A percentile compares a stretch with the other conserved stretches of the same genome.
Conservation (phyloP, 1,140 invertebrate species). For the Lepidurus couesii region DNA sequence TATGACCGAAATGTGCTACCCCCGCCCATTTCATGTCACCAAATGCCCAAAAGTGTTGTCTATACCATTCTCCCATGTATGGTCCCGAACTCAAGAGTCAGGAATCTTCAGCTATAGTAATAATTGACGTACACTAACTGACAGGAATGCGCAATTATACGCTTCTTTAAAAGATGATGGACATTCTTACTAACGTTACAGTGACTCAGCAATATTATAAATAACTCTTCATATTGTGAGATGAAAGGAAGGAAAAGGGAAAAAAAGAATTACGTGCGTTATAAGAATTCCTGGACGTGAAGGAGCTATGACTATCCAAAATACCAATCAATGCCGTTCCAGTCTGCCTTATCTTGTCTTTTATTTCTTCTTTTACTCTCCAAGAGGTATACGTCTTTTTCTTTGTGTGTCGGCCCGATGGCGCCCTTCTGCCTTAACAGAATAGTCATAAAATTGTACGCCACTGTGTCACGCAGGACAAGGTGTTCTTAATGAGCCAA, state of each 20-base stretch:
- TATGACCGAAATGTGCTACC: not conserved
- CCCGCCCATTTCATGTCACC: slow-evolving; percentile 17
- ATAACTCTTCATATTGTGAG: not conserved
- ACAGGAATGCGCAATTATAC: slow-evolving; percentile 4
- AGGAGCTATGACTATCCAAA: slow-evolving; percentile 18
- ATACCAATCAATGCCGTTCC: not conserved
- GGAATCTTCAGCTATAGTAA: not conserved
- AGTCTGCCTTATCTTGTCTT: not conserved
- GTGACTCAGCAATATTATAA: slow-evolving; percentile 4
- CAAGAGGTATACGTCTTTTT: not conserved
- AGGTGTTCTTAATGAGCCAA: not conserved
- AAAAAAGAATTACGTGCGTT: not conserved
- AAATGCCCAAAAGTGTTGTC: not conserved
- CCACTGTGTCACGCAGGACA: slow-evolving; percentile 11
- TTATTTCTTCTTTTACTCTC: not conserved
- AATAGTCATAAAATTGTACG: slow-evolving; percentile 14
- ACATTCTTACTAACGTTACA: not conserved
- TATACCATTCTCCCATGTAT: not conserved
- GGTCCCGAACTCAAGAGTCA: not conserved
- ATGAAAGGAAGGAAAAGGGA: not conserved
- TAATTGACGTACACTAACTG: not conserved
- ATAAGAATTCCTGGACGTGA: not conserved
- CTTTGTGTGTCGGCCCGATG: not conserved
- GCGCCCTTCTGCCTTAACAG: not conserved
- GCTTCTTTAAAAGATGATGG: slow-evolving; percentile 7